These are phyloP conservation scores for Rhizoglyphus robini DNA, from an alignment of 1,140 invertebrate species.

Conservation along the genomic window DNA sequence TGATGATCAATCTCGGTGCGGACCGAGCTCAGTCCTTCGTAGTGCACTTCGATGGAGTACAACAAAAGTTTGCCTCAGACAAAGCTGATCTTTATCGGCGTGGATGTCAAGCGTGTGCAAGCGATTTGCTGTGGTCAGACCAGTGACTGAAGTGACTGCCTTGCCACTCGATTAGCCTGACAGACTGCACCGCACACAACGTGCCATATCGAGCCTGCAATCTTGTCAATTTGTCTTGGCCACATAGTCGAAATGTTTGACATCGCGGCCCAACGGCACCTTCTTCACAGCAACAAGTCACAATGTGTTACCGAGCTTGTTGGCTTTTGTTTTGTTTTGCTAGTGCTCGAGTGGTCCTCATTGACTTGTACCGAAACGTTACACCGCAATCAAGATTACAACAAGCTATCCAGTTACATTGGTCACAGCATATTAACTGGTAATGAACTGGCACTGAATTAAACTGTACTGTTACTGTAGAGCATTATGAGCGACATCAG, in stretches of 20 bases:
- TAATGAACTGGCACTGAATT: no score
- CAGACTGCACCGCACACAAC: not conserved
- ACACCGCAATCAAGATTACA: no score
- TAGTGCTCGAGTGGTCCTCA: no score
- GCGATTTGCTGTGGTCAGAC: slow-evolving; percentile 6
- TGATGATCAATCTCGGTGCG: slow-evolving; percentile 12
- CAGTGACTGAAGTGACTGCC: no score
- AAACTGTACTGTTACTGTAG: no score
- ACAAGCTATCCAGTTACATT: no score
- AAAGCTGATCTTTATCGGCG: slow-evolving; percentile 14
- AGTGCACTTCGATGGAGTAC: no score
- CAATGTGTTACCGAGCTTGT: not conserved
- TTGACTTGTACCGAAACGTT: no score
- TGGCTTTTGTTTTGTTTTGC: not conserved
- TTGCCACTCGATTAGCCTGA: slow-evolving; percentile 2
- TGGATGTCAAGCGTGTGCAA: slow-evolving; percentile 11
- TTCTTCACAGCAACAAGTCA: not conserved
- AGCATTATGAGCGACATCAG: no score
- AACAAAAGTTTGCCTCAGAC: slow-evolving; percentile 9
- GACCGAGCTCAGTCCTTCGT: no score
- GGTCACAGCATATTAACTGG: no score
- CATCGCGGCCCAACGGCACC: no score
- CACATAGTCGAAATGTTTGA: slow-evolving; percentile 9
- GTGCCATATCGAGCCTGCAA: not conserved
- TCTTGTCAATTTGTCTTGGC: not conserved